Evolutionary conservation across 2,113 vertebrate genomes (phyloP), one percentile per base, ranked within the genome.

Genomic region (Tyrannus savana): DNA sequence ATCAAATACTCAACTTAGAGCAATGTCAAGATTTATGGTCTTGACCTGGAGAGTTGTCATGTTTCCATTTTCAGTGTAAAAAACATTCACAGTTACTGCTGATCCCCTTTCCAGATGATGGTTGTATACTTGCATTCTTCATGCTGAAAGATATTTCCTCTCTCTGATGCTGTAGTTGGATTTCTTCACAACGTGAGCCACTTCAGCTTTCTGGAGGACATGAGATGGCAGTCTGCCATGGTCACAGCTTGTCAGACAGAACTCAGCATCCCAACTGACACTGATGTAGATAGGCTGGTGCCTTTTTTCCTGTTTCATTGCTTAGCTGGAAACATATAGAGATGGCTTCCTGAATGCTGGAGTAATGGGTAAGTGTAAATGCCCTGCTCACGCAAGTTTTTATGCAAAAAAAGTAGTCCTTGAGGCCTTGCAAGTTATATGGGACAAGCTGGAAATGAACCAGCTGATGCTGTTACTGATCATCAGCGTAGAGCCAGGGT

Each of bases 401-500:
- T 88, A 42, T 66, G 75, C n/a, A 42, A 68, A 47, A 47, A 42
- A 42, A 9, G 14, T 53, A 74, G 49, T 63, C 69, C 46, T 69
- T 72, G 42, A 28, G 46, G 19, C 39, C 78, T 95, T 50, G 31
- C 41, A 79, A 77, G 86, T 49, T 3, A 19, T 71, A n/a, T 22
- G 49, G 47, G 50, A 35, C 53, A 53, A 59, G 10, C 10, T 71
- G 53, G 75, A 67, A 62, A 37, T n/a, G 10, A 83, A 78, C 49
- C 52, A 68, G 59, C 44, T 88, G 66, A 31, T 74, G 23, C 71
- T 52, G 35, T 44, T 87, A 18, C 41, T 92, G 44, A 19, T 90
- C 41, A 63, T 28, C 66, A 47, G 80, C 1, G 0, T 0, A 58
- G 55, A 82, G 56, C 25, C 47, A 27, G n/a, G 8, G 21, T 14